Conservation (phyloP, 2,888 invertebrate species). For the Apantesis nais region DNA sequence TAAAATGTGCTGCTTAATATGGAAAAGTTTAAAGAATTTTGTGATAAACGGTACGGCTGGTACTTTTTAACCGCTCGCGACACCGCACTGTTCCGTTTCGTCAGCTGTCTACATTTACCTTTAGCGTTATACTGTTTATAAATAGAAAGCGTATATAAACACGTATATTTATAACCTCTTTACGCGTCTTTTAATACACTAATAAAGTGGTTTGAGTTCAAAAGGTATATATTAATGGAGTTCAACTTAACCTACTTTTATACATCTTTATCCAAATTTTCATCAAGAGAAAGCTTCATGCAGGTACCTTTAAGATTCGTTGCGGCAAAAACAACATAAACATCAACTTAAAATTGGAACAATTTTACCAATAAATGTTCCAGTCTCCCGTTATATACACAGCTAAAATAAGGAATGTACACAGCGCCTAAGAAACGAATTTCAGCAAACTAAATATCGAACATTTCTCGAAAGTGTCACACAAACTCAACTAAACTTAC, state of each 20-base stretch:
- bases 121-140: too few relatives aligned
- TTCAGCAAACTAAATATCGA: conserved; percentile 30
- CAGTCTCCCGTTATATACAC: conserved; percentile 5
- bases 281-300: background rate
- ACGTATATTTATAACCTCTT: too few relatives aligned
- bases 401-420: conserved; percentile 2
- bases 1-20: too few relatives aligned
- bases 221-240: background rate
- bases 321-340: conserved; percentile 4
- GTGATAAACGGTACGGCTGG: too few relatives aligned
- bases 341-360: conserved; percentile 8
- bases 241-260: background rate
- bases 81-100: too few relatives aligned
- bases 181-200: too few relatives aligned
- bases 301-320: background rate
- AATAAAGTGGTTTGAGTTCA: background rate
- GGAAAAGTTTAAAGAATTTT: too few relatives aligned
- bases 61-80: too few relatives aligned
- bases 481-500: conserved; percentile 25
- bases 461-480: background rate
- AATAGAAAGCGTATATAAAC: too few relatives aligned
- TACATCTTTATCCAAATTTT: background rate
- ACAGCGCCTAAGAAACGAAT: background rate
- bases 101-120: too few relatives aligned
- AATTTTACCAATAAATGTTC: conserved; percentile 9